These are phyloP conservation scores for Callimico goeldii DNA, from an alignment of 2,797 vertebrate species.

Conservation along the genomic window DNA sequence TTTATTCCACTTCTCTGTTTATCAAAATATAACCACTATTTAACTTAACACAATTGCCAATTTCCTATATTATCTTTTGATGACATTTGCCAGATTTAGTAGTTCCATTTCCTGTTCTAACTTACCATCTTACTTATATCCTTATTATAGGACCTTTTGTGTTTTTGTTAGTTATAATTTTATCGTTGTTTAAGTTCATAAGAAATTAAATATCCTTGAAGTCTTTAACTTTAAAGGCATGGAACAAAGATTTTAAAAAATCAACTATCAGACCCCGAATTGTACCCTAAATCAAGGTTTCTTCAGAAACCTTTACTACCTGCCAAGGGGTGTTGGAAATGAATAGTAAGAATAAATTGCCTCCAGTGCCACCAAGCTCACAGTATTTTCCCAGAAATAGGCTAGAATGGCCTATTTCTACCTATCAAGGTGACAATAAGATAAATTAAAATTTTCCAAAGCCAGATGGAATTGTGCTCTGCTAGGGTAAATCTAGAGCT, in stretches of 20 bases:
- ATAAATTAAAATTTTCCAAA: neutral
- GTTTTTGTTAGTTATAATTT: neutral
- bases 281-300: neutral
- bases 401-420: neutral
- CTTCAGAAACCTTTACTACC: neutral
- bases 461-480: neutral
- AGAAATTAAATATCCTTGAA: neutral
- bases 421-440: neutral
- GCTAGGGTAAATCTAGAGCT: neutral
- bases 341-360: neutral
- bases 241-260: neutral
- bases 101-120: neutral
- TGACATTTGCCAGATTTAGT: neutral
- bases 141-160: neutral
- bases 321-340: neutral
- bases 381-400: neutral
- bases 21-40: neutral
- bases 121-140: neutral
- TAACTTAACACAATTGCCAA: neutral
- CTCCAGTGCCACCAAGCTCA: neutral
- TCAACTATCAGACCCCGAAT: neutral
- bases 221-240: neutral
- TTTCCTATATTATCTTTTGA: neutral
- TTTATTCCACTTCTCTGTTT: neutral
- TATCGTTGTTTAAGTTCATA: neutral